phyloP scores from a whole-genome alignment of 2,797 vertebrate genomes.

The Myotis planiceps region DNA sequence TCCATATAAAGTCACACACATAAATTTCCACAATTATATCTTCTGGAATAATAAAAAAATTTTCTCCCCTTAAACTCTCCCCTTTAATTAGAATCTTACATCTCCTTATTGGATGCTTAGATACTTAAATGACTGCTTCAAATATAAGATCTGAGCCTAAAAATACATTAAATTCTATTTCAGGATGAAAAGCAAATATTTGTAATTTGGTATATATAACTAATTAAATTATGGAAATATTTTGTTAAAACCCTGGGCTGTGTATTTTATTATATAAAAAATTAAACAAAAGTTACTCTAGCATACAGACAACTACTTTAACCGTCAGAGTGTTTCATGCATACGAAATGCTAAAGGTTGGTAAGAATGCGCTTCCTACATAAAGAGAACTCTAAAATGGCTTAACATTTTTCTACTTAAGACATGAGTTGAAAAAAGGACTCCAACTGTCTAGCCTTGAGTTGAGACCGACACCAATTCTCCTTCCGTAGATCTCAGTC shows the following conservation, averaged over 20 bases:
- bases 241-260: neutral
- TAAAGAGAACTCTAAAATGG: neutral
- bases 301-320: neutral
- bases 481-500: neutral
- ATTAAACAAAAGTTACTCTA: neutral
- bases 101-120: neutral
- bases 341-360: neutral
- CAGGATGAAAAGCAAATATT: neutral
- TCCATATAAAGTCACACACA: neutral
- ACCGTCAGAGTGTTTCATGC: neutral
- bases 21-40: neutral
- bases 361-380: neutral
- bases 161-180: neutral
- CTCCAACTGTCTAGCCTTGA: neutral
- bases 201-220: neutral
- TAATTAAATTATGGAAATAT: neutral
- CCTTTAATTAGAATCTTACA: neutral
- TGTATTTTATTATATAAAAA: conserved; percentile 31
- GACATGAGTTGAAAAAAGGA: neutral
- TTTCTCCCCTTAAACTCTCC: neutral
- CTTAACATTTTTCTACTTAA: neutral
- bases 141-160: neutral
- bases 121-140: neutral
- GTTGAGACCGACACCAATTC: neutral
- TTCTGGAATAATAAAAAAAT: neutral